A percentile compares a stretch with the other conserved stretches of the same genome.
These are phyloP conservation scores for Phalacrocorax carbo DNA, from an alignment of 2,113 vertebrate genomes.

Conservation along the genomic window DNA sequence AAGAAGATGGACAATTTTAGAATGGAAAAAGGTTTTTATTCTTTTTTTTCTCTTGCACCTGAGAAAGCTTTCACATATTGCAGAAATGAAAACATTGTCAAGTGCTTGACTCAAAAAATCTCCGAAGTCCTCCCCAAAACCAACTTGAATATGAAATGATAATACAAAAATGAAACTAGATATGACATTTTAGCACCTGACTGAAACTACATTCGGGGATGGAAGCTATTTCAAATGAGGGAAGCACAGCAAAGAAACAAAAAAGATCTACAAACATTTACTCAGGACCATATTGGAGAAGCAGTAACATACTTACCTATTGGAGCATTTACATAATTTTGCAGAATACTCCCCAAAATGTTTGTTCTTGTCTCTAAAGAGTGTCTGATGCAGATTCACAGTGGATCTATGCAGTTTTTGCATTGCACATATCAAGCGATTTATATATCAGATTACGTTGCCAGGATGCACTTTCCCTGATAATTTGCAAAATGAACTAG, in stretches of 20 bases:
- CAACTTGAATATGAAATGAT: background rate
- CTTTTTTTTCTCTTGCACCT: background rate
- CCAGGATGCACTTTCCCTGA: background rate
- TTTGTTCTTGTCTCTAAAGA: background rate
- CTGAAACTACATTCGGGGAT: background rate
- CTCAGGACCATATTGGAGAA: background rate
- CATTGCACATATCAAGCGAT: background rate
- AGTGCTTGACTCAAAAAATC: background rate
- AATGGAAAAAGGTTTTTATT: background rate
- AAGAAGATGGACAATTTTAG: background rate
- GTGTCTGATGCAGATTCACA: background rate
- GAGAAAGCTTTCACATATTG: background rate
- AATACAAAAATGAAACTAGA: background rate
- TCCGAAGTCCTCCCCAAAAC: background rate
- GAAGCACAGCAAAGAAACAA: background rate
- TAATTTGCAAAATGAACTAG: background rate
- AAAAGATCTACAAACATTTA: background rate
- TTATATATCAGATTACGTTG: background rate
- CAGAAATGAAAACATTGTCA: background rate
- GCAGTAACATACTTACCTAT: background rate
- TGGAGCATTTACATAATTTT: background rate
- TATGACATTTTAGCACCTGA: background rate
- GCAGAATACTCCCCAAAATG: background rate
- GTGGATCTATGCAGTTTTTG: background rate
- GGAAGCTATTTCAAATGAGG: background rate